Base-by-base conservation (phyloP, 2,797 vertebrate species). In the Parotocinclus haroldoi region DNA sequence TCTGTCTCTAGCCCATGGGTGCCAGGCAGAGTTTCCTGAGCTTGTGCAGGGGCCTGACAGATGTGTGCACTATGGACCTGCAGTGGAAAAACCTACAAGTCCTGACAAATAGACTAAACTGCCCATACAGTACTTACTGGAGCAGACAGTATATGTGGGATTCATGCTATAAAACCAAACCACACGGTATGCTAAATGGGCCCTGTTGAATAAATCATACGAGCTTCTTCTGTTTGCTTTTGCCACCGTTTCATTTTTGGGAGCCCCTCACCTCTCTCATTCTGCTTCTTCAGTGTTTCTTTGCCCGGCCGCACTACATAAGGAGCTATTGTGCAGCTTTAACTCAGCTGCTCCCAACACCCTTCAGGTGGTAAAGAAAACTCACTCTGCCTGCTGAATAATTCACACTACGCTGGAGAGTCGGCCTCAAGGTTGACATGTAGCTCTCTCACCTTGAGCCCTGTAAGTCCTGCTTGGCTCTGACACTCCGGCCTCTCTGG, bases 1-100 rank as follows among this genome's bases (percentile, higher is more conserved):
- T 80, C 54, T 76, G 72, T 83, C 59, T 81, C 73, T 77, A 76
- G 78, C 69, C 69, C 76, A 61, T 9, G 49, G 66, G 74, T 77
- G 73, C 77, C 74, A 71, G 79, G 74, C 12, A 52, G 77, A 79
- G 76, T 85, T 86, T 84, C 80, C 78, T 85, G 74, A 82, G 60
- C 64, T 66, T 77, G 73, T 74, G 68, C 65, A 79, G 79, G 78
- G 77, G 66, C 57, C 75, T 74, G 63, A 83, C 83, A 82, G 77
- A 75, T 75, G 74, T 68, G 71, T 59, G 53, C 58, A 78, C 78
- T 81, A 80, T 75, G 75, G 72, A 71, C 61, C 60, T 52, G 56
- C 58, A 73, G 69, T 79, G 71, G 72, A 81, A 76, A 66, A 66
- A 66, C 60, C 66, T 73, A 72, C 51, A 69, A 73, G 68, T 70